Percentiles rank a stretch among this genome's conserved stretches.
Evolutionary conservation across 2,797 vertebrate genomes (phyloP).

Genomic region (Anomalospiza imberbis): DNA sequence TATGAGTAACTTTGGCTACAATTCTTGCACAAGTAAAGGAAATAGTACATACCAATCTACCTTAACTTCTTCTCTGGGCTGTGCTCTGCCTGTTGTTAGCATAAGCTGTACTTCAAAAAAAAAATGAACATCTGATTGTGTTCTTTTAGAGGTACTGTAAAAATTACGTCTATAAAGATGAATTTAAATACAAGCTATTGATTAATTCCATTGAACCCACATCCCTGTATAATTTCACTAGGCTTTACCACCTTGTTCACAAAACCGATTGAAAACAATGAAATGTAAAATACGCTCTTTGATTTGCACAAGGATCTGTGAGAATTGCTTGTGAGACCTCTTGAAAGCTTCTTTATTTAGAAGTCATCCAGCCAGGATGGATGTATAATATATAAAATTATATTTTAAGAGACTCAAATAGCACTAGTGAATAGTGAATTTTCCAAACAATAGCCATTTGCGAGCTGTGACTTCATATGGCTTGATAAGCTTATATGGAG

Average conservation of each 20-base stretch:
- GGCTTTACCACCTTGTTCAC: neutral
- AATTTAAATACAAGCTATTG: neutral
- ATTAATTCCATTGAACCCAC: neutral
- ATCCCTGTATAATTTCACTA: neutral
- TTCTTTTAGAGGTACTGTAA: neutral
- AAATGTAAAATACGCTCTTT: fast-evolving
- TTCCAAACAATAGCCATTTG: neutral
- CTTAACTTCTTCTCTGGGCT: neutral
- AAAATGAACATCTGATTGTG: neutral
- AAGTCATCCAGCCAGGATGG: neutral
- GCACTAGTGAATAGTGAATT: neutral
- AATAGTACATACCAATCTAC: neutral
- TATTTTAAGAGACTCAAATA: neutral
- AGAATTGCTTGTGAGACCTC: neutral
- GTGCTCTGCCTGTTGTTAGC: neutral
- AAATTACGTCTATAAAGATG: neutral
- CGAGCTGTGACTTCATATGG: neutral
- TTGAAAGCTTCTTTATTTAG: neutral
- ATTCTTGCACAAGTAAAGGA: neutral
- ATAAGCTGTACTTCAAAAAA: neutral
- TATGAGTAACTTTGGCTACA: neutral
- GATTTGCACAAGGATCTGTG: neutral
- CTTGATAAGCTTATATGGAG: fast-evolving
- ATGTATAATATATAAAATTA: neutral
- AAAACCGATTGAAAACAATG: neutral